Evolutionary conservation across 2,888 invertebrate genomes (phyloP).

Genomic region (Mythimna ferrago): DNA sequence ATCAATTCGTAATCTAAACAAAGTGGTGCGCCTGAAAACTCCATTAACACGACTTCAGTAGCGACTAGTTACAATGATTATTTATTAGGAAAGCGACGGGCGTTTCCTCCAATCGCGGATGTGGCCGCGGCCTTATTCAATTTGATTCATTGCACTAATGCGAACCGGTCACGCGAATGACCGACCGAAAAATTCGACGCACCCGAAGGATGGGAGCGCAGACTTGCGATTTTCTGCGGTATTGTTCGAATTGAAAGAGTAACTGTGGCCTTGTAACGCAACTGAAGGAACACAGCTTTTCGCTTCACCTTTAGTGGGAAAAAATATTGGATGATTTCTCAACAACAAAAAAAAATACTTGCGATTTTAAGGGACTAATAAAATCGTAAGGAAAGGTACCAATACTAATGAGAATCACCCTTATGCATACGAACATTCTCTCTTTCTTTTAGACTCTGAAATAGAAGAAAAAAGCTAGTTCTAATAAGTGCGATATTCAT

Average conservation of each 20-base stretch:
- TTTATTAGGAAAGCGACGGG: constrained; percentile 80
- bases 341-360: constrained; percentile 24
- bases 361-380: constrained; percentile 49
- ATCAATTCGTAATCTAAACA: constrained; percentile 61
- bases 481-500: background rate
- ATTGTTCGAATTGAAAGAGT: no score
- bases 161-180: constrained; percentile 83
- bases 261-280: no score
- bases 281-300: no score
- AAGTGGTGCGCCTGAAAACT: constrained; percentile 64
- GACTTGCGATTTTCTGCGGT: constrained; percentile 55
- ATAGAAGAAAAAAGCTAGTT: background rate
- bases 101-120: constrained; percentile 77
- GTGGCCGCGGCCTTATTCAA: constrained; percentile 82
- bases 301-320: no score
- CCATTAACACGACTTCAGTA: constrained; percentile 63
- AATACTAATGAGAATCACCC: no score
- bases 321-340: no score
- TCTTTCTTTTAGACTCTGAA: background rate
- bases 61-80: constrained; percentile 77
- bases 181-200: constrained; percentile 77
- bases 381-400: background rate
- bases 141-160: constrained; percentile 87
- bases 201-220: constrained; percentile 63
- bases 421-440: no score